A percentile compares a stretch with the other conserved stretches of the same genome.
These are phyloP conservation scores for Drosophila willistoni DNA, from an alignment of 1,140 invertebrate genomes.

Conservation along the genomic window DNA sequence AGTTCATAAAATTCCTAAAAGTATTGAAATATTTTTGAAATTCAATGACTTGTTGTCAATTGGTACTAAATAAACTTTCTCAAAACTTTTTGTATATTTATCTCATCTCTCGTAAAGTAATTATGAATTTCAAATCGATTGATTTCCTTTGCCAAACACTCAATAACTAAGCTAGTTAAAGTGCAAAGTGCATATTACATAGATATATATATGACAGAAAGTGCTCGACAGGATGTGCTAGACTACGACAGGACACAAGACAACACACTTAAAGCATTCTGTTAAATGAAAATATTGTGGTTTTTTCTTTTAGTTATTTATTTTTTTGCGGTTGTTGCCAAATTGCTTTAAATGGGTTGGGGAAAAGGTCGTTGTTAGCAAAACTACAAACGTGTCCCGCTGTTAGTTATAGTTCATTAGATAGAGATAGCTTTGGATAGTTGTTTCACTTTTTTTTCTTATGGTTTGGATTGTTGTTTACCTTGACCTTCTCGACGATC, in stretches of 20 bases:
- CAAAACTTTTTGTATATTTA: too few species aligned
- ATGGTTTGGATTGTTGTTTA: slow-evolving; percentile 70
- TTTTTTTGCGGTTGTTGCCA: slow-evolving; percentile 75
- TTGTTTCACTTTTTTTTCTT: slow-evolving; percentile 3
- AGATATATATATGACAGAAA: slow-evolving; percentile 10
- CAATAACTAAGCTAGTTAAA: background rate
- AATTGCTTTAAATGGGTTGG: slow-evolving; percentile 83
- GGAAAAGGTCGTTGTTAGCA: slow-evolving; percentile 73
- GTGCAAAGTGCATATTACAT: slow-evolving; percentile 16
- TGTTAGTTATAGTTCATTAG: slow-evolving; percentile 34
- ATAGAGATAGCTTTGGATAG: slow-evolving; percentile 26
- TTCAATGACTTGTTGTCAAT: too few species aligned
- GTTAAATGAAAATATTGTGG: slow-evolving; percentile 41
- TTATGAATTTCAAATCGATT: background rate
- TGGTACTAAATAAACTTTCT: too few species aligned
- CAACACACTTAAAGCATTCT: slow-evolving; percentile 77
- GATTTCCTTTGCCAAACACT: slow-evolving; percentile 10
- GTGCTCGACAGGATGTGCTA: slow-evolving; percentile 23
- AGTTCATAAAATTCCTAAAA: too few species aligned
- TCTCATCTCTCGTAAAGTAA: too few species aligned
- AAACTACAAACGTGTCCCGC: slow-evolving; percentile 49
- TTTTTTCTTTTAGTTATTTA: slow-evolving; percentile 8
- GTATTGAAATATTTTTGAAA: too few species aligned
- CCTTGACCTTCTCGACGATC: slow-evolving; percentile 91
- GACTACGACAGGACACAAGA: slow-evolving; percentile 21